These are phyloP conservation scores for Musca vetustissima DNA, from an alignment of 1,140 invertebrate genomes.

Conservation along the genomic window DNA sequence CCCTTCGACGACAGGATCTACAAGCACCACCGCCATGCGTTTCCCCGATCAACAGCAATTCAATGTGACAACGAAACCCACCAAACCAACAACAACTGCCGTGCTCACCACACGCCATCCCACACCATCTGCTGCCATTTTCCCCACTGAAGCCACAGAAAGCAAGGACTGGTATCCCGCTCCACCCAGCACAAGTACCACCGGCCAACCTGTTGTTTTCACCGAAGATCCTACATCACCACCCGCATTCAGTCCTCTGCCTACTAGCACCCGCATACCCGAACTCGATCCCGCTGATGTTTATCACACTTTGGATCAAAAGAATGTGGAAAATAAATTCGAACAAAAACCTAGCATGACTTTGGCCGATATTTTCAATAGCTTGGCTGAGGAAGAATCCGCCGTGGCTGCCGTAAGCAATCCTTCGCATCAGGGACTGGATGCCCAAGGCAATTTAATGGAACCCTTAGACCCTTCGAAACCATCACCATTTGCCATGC, in stretches of 20 bases:
- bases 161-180: constrained; percentile 38
- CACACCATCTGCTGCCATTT: constrained; percentile 41
- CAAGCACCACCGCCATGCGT: constrained; percentile 24
- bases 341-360: constrained; percentile 39
- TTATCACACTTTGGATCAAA: constrained; percentile 48
- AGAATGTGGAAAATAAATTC: constrained; percentile 36
- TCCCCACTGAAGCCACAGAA: constrained; percentile 38
- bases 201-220: constrained; percentile 37
- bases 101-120: constrained; percentile 40
- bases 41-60: constrained; percentile 22
- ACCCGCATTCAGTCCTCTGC: constrained; percentile 28
- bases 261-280: constrained; percentile 33
- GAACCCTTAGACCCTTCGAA: constrained; percentile 47
- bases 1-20: constrained; percentile 22
- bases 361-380: constrained; percentile 51
- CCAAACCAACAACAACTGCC: constrained; percentile 29
- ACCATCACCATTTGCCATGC: constrained; percentile 50
- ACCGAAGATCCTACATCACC: constrained; percentile 32
- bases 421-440: constrained; percentile 44
- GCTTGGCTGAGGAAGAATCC: constrained; percentile 48
- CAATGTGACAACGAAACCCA: constrained; percentile 29
- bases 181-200: constrained; percentile 27
- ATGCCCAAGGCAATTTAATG: constrained; percentile 49
- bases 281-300: constrained; percentile 48
- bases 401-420: constrained; percentile 42